Conservation (phyloP, 2,888 invertebrate species). For the Synergus laeviventris region DNA sequence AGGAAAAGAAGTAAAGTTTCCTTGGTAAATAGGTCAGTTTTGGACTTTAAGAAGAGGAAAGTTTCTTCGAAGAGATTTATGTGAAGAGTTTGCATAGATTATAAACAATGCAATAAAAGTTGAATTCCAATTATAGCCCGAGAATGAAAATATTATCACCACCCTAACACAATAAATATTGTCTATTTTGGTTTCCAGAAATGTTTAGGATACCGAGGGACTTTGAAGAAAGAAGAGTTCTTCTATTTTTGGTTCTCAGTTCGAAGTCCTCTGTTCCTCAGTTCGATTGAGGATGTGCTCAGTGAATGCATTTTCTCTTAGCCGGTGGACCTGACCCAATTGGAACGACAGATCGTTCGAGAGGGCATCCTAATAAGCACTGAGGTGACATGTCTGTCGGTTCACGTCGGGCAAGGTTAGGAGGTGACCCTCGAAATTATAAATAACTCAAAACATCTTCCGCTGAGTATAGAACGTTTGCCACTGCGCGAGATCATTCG, state of each 20-base stretch:
- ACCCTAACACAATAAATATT: too few species aligned
- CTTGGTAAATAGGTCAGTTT: not conserved
- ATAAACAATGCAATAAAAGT: too few species aligned
- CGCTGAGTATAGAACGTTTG: not conserved
- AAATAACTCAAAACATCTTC: conserved; percentile 61
- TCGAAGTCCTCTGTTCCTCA: conserved; percentile 14
- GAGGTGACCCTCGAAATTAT: conserved; percentile 71
- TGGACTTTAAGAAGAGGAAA: not conserved
- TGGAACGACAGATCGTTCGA: conserved; percentile 29
- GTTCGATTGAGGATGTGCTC: not conserved
- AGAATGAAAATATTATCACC: too few species aligned
- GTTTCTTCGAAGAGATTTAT: not conserved
- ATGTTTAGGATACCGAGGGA: not conserved
- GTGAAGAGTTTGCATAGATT: not conserved
- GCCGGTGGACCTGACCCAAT: conserved; percentile 33
- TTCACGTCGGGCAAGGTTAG: conserved; percentile 73
- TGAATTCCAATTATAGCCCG: too few species aligned
- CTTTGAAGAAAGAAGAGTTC: not conserved
- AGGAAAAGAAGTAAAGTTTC: not conserved
- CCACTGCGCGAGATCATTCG: conserved; percentile 22
- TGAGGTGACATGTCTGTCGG: conserved; percentile 65
- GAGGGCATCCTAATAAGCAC: conserved; percentile 36
- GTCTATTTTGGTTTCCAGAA: not conserved
- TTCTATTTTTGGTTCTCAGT: conserved; percentile 14
- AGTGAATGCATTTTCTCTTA: conserved; percentile 8